These are phyloP conservation scores for Amazonetta brasiliensis DNA, from an alignment of 2,797 vertebrate genomes.

Conservation along the genomic window DNA sequence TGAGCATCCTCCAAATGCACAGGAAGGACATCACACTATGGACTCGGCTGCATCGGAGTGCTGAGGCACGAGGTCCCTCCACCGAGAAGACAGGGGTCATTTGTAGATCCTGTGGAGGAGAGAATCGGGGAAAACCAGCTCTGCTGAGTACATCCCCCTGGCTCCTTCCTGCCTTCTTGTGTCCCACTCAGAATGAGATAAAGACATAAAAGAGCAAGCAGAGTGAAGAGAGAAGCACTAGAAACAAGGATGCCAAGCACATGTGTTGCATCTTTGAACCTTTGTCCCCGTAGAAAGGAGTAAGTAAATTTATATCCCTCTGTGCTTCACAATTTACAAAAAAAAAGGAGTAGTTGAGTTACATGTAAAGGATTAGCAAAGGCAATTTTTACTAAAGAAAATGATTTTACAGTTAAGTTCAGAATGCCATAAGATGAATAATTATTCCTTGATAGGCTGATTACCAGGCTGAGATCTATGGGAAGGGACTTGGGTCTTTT, in stretches of 20 bases:
- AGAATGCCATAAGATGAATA: neutral
- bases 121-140: neutral
- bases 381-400: neutral
- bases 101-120: neutral
- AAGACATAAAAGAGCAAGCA: neutral
- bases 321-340: neutral
- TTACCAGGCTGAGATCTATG: neutral
- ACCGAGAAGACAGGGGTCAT: neutral
- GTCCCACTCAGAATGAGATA: neutral
- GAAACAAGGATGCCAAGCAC: neutral
- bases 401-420: neutral
- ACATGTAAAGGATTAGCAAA: neutral
- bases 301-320: neutral
- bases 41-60: neutral
- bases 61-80: neutral
- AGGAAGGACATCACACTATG: neutral
- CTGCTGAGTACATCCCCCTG: neutral
- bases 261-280: neutral
- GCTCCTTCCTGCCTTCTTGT: neutral
- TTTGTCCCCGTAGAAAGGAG: neutral
- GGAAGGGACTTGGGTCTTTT: neutral
- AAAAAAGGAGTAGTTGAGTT: neutral
- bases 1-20: fast-evolving
- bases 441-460: neutral
- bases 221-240: neutral